phyloP scores from a whole-genome alignment of 2,797 vertebrate genomes.

The Pseudochaenichthys georgianus region DNA sequence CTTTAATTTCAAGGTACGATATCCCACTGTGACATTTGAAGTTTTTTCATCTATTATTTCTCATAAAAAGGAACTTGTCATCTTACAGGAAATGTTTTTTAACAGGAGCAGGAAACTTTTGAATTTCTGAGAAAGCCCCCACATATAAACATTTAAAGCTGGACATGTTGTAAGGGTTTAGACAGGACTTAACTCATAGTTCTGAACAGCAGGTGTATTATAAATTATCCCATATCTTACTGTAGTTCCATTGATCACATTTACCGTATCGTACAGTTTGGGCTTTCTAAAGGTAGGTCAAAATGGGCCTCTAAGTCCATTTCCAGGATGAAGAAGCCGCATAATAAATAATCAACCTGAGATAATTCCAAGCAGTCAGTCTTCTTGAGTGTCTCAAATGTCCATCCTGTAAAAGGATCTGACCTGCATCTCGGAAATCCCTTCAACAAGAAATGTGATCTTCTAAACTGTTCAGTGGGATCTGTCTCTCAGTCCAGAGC shows the following conservation, averaged over 20 bases:
- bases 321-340: neutral
- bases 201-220: neutral
- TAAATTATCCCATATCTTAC: neutral
- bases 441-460: conserved; percentile 25
- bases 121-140: neutral
- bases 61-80: conserved; percentile 22
- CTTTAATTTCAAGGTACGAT: conserved; percentile 45
- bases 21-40: conserved; percentile 43
- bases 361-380: neutral
- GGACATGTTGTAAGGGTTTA: neutral
- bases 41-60: conserved; percentile 20
- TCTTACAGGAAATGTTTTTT: conserved; percentile 16
- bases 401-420: conserved; percentile 5
- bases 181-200: neutral
- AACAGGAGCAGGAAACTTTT: conserved; percentile 1
- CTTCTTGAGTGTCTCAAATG: neutral
- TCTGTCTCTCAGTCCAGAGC: conserved; percentile 16
- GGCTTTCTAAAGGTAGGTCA: neutral
- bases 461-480: conserved; percentile 15
- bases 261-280: neutral
- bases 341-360: neutral
- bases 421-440: neutral
- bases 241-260: neutral
- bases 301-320: conserved; percentile 2
- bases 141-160: neutral